These are phyloP conservation scores for Lathamus discolor DNA, from an alignment of 2,113 vertebrate species.

Conservation along the genomic window DNA sequence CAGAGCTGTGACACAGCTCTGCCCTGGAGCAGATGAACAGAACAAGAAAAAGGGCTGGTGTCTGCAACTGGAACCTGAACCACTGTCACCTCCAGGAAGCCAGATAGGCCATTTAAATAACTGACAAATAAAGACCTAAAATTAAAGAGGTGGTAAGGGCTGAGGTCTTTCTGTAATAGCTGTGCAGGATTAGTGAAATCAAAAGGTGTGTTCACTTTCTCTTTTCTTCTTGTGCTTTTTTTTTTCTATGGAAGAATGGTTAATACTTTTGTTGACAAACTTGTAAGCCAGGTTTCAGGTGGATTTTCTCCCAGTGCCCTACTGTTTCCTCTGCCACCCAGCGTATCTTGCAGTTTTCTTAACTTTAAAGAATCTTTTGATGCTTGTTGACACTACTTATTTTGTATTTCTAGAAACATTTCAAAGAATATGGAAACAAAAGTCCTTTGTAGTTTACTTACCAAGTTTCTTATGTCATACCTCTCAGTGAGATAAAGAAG, in stretches of 20 bases:
- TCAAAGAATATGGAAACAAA: background rate
- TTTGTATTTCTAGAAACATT: constrained; percentile 23
- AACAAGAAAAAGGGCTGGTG: background rate
- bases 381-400: background rate
- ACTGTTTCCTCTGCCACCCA: background rate
- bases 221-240: background rate
- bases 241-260: background rate
- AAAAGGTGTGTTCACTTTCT: background rate
- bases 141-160: background rate
- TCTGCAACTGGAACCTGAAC: background rate
- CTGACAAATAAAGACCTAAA: background rate
- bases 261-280: background rate
- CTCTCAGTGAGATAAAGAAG: background rate
- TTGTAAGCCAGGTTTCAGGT: background rate
- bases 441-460: constrained; percentile 26
- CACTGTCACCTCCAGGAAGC: background rate
- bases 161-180: background rate
- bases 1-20: background rate
- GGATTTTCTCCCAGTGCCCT: background rate
- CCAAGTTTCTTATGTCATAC: background rate
- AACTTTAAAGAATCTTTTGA: constrained; percentile 26
- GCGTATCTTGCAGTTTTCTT: background rate
- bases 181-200: background rate
- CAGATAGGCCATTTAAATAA: background rate
- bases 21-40: background rate